These are phyloP conservation scores for Temnothorax rugatulus DNA, from an alignment of 2,888 invertebrate species.

Conservation along the genomic window DNA sequence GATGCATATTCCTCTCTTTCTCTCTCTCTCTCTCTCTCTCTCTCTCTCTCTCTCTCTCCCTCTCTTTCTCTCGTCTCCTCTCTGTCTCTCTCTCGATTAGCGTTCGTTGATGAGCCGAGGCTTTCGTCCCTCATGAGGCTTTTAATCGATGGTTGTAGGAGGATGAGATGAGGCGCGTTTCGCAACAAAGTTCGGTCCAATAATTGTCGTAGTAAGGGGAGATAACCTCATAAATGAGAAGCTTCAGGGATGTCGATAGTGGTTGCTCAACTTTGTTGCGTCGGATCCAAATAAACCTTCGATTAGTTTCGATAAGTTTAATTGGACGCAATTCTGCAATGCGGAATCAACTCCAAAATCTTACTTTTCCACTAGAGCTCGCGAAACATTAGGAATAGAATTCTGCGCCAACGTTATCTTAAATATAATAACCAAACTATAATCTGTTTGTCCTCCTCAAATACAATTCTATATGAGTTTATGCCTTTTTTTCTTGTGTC, in stretches of 20 bases:
- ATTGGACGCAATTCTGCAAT: neutral
- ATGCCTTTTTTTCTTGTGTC: no score
- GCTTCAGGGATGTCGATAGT: slow-evolving; percentile 13
- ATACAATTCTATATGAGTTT: no score
- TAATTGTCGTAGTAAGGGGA: neutral
- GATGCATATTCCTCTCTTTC: neutral
- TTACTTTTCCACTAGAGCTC: no score
- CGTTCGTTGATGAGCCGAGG: slow-evolving; percentile 33
- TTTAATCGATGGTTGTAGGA: slow-evolving; percentile 65
- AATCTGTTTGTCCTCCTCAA: no score
- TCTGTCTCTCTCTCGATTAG: slow-evolving; percentile 22
- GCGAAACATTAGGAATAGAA: no score
- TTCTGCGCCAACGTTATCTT: no score
- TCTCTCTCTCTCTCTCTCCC: neutral
- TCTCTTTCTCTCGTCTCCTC: neutral
- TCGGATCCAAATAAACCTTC: slow-evolving; percentile 13
- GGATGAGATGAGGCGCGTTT: slow-evolving; percentile 39
- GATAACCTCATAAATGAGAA: slow-evolving; percentile 48
- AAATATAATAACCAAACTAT: no score
- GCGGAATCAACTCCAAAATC: no score
- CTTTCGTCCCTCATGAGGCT: slow-evolving; percentile 42
- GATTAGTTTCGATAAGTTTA: slow-evolving; percentile 1
- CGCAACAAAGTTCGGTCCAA: slow-evolving; percentile 39
- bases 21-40: slow-evolving; percentile 35
- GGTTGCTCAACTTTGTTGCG: neutral